These are phyloP conservation scores for Plemyria rubiginata DNA, from an alignment of 2,888 invertebrate genomes.

Conservation along the genomic window DNA sequence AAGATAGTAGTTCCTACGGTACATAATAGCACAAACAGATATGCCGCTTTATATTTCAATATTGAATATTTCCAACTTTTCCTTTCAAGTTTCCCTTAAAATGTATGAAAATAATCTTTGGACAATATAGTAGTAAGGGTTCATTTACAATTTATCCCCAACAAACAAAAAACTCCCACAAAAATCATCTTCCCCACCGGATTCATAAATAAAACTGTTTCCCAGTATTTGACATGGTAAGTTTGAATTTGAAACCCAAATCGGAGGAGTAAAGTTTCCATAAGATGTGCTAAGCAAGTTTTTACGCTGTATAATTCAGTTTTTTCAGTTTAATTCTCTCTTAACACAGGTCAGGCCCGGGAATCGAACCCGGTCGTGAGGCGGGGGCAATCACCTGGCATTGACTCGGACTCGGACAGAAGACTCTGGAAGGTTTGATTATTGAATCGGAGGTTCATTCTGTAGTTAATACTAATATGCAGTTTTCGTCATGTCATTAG, in stretches of 20 bases:
- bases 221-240: slow-evolving; percentile 5
- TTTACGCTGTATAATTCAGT: slow-evolving; percentile 28
- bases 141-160: slow-evolving; percentile 1
- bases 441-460: not conserved
- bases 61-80: not conserved
- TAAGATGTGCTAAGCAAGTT: slow-evolving; percentile 23
- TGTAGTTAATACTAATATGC: no score
- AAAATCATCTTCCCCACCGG: slow-evolving; percentile 5
- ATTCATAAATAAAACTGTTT: slow-evolving; percentile 8
- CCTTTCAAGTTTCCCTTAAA: no score
- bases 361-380: slow-evolving; percentile 52
- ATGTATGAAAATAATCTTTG: no score
- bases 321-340: no score
- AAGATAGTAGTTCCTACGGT: not conserved
- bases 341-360: slow-evolving; percentile 45
- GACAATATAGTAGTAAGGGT: no score
- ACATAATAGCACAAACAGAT: not conserved
- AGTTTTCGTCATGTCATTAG: no score
- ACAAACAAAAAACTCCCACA: slow-evolving; percentile 3
- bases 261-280: slow-evolving; percentile 17
- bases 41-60: not conserved
- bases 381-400: slow-evolving; percentile 55
- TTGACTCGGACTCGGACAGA: slow-evolving; percentile 32
- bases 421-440: slow-evolving; percentile 8
- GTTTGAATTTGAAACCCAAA: slow-evolving; percentile 19